These are phyloP conservation scores for Bucco capensis DNA, from an alignment of 2,113 vertebrate species.

Conservation along the genomic window DNA sequence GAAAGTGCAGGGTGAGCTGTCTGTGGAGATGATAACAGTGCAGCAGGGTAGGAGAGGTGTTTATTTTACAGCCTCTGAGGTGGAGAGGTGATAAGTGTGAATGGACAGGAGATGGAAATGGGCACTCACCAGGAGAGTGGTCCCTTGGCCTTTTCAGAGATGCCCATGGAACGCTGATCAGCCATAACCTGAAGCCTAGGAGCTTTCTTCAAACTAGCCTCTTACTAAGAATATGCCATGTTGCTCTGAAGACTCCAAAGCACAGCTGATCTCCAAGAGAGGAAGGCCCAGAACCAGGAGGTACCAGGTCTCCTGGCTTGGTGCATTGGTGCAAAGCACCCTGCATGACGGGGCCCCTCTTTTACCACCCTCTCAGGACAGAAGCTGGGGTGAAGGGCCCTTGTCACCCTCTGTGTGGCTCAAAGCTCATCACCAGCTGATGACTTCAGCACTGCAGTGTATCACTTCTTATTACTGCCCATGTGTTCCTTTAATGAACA, in stretches of 20 bases:
- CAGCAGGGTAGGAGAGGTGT: background rate
- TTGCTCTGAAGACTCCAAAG: background rate
- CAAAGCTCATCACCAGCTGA: background rate
- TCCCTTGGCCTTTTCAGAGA: background rate
- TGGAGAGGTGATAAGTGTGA: background rate
- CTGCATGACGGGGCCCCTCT: background rate
- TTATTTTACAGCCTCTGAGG: background rate
- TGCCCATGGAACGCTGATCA: background rate
- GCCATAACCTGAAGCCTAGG: background rate
- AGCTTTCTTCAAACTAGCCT: background rate
- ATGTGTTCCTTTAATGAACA: background rate
- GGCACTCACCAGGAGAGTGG: background rate
- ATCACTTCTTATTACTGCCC: background rate
- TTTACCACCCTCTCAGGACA: background rate
- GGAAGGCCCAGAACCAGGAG: background rate
- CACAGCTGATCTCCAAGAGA: background rate
- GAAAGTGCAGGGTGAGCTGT: background rate
- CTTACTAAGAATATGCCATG: background rate
- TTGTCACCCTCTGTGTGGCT: background rate
- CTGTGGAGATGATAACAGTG: background rate
- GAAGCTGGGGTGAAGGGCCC: background rate
- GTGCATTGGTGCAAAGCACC: background rate
- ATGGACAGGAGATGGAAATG: background rate
- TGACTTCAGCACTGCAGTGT: background rate
- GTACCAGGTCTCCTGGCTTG: background rate